Percentiles rank a stretch among this genome's conserved stretches.
Evolutionary conservation across 1,140 invertebrate genomes (phyloP).

Genomic region (Episyrphus balteatus): DNA sequence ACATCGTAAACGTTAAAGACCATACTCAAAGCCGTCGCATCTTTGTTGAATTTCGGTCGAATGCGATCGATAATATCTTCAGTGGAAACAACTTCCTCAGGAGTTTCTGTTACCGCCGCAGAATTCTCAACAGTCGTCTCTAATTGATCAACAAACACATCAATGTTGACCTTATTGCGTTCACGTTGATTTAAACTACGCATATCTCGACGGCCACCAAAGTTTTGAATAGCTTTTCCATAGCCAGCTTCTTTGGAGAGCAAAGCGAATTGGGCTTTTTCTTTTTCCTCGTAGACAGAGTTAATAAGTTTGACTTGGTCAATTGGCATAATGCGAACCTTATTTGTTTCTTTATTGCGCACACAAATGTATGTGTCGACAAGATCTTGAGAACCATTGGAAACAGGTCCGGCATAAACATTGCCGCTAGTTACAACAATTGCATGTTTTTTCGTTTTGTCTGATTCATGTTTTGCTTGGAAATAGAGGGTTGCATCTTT

Average conservation of each 20-base stretch:
- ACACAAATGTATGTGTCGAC: slow-evolving; percentile 24
- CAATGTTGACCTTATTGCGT: slow-evolving; percentile 27
- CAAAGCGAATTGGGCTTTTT: slow-evolving; percentile 2
- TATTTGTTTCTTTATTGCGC: slow-evolving; percentile 21
- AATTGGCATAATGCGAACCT: slow-evolving; percentile 20
- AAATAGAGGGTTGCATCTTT: slow-evolving; percentile 12
- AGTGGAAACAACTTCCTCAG: slow-evolving; percentile 12
- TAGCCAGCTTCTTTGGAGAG: slow-evolving; percentile 12
- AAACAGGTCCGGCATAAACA: slow-evolving; percentile 3
- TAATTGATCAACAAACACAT: slow-evolving; percentile 23
- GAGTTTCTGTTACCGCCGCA: slow-evolving; percentile 9
- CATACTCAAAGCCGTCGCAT: slow-evolving; percentile 16
- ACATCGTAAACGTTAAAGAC: slow-evolving; percentile 23
- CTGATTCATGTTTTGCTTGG: slow-evolving; percentile 3
- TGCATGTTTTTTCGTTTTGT: slow-evolving; percentile 10
- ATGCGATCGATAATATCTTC: slow-evolving; percentile 11
- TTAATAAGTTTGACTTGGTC: slow-evolving; percentile 22
- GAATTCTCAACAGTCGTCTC: slow-evolving; percentile 22
- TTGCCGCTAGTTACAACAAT: slow-evolving; percentile 14
- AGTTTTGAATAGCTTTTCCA: slow-evolving; percentile 25
- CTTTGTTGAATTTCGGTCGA: slow-evolving; percentile 21
- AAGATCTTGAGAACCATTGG: slow-evolving; percentile 6
- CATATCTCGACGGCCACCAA: slow-evolving; percentile 26
- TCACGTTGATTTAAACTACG: slow-evolving; percentile 19
- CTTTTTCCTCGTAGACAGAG: slow-evolving; percentile 17